Conservation (phyloP, 2,797 vertebrate species). For the Falco concolor region DNA sequence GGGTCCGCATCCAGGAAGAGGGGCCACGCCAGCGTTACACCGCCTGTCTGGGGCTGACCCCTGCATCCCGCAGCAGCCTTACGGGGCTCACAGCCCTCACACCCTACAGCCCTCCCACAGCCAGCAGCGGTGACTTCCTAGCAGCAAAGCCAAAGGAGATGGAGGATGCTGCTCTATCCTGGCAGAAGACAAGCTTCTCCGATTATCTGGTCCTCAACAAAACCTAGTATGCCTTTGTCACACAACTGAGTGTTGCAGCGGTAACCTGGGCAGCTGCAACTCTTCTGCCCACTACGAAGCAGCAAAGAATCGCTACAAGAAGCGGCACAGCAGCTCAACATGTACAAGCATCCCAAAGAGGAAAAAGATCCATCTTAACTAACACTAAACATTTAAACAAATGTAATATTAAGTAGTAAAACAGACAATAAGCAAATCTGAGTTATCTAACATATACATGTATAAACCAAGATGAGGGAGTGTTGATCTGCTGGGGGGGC, state of each 20-base stretch:
- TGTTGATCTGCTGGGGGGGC: too few species aligned
- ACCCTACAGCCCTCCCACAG: neutral
- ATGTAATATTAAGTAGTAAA: neutral
- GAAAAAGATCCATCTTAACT: neutral
- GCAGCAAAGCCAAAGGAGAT: neutral
- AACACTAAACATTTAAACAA: neutral
- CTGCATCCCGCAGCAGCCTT: neutral
- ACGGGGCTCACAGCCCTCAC: neutral
- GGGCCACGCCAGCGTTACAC: neutral
- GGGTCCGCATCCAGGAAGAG: neutral
- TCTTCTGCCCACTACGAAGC: neutral
- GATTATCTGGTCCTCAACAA: neutral
- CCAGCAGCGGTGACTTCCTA: neutral
- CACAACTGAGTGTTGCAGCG: neutral
- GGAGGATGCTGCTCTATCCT: neutral
- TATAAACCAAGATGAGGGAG: neutral
- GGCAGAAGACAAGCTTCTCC: neutral
- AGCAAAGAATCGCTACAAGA: neutral
- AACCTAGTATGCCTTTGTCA: neutral
- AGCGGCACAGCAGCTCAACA: neutral
- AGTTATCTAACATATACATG: neutral
- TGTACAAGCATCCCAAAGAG: neutral
- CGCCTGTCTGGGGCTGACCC: accelerated
- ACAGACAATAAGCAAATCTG: neutral
- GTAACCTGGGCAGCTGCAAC: neutral